Evolutionary conservation across 2,888 invertebrate species (phyloP).

Genomic region (Rhamnusium bicolor): DNA sequence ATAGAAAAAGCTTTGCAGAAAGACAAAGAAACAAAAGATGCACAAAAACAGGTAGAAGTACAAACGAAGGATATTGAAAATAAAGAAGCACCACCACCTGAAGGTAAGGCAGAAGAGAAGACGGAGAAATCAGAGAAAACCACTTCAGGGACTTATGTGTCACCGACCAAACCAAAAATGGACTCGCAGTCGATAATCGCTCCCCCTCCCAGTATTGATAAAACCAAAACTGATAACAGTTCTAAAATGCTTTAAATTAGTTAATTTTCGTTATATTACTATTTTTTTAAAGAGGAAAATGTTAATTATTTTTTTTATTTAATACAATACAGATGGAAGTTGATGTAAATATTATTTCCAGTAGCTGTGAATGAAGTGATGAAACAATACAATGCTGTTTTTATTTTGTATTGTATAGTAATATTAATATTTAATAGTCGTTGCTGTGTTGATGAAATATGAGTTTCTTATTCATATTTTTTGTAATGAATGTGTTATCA

Average conservation of each 20-base stretch:
- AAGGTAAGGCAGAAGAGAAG: constrained; percentile 19
- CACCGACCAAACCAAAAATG: constrained; percentile 56
- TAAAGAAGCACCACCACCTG: constrained; percentile 39
- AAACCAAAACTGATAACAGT: constrained; percentile 59
- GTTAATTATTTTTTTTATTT: constrained; percentile 35
- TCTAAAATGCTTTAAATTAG: constrained; percentile 63
- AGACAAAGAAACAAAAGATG: constrained; percentile 65
- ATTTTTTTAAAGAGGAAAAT: constrained; percentile 20
- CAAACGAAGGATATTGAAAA: constrained; percentile 70
- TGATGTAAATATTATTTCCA: constrained; percentile 28
- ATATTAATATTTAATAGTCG: background rate
- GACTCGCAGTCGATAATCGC: constrained; percentile 47
- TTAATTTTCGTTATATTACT: constrained; percentile 7
- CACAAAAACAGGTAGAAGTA: too few relatives aligned
- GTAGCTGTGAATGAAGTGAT: constrained; percentile 22
- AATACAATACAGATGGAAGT: constrained; percentile 10
- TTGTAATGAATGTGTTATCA: background rate
- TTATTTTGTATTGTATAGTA: constrained; percentile 26
- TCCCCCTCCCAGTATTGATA: constrained; percentile 64
- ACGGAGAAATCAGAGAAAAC: constrained; percentile 13
- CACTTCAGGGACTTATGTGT: background rate
- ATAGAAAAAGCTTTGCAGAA: constrained; percentile 81
- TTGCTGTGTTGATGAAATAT: background rate
- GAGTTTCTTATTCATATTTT: background rate
- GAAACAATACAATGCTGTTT: constrained; percentile 25